phyloP scores from a whole-genome alignment of 2,888 invertebrate species.

The Margaritifera margaritifera region DNA sequence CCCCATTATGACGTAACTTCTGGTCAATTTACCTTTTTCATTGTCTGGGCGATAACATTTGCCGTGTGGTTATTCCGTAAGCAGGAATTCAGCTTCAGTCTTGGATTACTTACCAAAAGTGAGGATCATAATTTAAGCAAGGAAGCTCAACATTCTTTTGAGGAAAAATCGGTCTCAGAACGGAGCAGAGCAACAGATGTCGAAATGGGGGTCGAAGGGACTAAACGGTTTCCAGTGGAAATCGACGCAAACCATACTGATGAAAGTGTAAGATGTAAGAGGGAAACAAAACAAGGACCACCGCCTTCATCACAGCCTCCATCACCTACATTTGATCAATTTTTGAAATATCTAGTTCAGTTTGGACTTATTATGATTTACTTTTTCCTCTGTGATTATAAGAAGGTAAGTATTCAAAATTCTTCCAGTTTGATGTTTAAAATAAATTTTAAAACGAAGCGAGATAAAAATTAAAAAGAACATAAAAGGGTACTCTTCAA shows the following conservation, averaged over 20 bases:
- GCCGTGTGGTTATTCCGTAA: slow-evolving; percentile 24
- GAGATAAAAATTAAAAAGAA: too few relatives aligned
- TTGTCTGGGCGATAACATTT: slow-evolving; percentile 23
- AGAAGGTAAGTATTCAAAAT: slow-evolving; percentile 44
- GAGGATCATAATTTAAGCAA: too few relatives aligned
- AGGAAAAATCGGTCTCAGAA: not conserved
- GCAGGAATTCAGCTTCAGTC: not conserved
- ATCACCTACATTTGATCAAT: slow-evolving; percentile 36
- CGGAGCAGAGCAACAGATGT: not conserved
- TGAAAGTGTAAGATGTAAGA: not conserved
- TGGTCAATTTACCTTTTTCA: slow-evolving; percentile 35
- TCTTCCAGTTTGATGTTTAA: not conserved
- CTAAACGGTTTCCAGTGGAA: too few relatives aligned
- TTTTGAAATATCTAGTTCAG: slow-evolving; percentile 33
- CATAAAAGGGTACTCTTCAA: too few relatives aligned
- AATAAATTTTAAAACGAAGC: not conserved
- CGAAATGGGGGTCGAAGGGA: not conserved
- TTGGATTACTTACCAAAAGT: too few relatives aligned
- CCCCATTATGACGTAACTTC: slow-evolving; percentile 38
- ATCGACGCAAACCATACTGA: not conserved
- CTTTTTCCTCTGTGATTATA: slow-evolving; percentile 56
- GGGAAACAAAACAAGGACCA: too few relatives aligned
- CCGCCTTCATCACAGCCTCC: slow-evolving; percentile 2
- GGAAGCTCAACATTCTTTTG: not conserved
- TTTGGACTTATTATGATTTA: slow-evolving; percentile 52